These are phyloP conservation scores for Melitaea cinxia DNA, from an alignment of 1,140 invertebrate species.

Conservation along the genomic window DNA sequence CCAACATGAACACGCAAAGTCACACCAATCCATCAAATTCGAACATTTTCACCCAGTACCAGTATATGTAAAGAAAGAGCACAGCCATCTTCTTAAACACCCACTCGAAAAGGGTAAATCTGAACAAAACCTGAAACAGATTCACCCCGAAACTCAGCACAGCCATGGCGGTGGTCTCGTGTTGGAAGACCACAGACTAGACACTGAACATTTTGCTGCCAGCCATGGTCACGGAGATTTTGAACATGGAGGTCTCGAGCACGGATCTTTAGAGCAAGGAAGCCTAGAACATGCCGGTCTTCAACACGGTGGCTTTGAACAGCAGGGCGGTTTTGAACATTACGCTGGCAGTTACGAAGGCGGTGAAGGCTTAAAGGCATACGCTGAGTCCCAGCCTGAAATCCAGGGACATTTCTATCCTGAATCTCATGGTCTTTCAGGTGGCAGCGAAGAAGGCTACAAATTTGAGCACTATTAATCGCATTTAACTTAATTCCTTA, in stretches of 20 bases:
- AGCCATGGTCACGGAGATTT: conserved; percentile 55
- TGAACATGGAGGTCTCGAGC: conserved; percentile 55
- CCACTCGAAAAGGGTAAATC: conserved; percentile 84
- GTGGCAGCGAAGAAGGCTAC: conserved; percentile 65
- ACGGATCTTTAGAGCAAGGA: conserved; percentile 62
- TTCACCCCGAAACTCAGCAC: conserved; percentile 83
- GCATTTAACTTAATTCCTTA: conserved; percentile 44
- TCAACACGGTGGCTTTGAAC: conserved; percentile 45
- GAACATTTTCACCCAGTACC: conserved; percentile 85
- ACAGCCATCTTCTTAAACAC: conserved; percentile 83
- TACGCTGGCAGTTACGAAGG: conserved; percentile 61
- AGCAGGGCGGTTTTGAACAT: conserved; percentile 44
- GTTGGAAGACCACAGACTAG: conserved; percentile 82
- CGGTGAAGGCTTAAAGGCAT: conserved; percentile 66
- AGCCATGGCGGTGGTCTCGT: conserved; percentile 82
- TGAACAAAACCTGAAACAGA: conserved; percentile 82
- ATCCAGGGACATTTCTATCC: conserved; percentile 58
- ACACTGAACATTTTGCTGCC: conserved; percentile 79
- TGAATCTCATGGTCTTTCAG: conserved; percentile 55
- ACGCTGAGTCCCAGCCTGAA: conserved; percentile 58
- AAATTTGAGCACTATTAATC: conserved; percentile 69
- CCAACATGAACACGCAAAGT: conserved; percentile 84
- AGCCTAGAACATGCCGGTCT: conserved; percentile 48
- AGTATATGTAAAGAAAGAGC: conserved; percentile 85
- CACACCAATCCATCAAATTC: conserved; percentile 85